Percentiles rank a stretch among this genome's conserved stretches.
These are phyloP conservation scores for Drosophila repleta DNA, from an alignment of 1,140 invertebrate genomes.

Conservation along the genomic window DNA sequence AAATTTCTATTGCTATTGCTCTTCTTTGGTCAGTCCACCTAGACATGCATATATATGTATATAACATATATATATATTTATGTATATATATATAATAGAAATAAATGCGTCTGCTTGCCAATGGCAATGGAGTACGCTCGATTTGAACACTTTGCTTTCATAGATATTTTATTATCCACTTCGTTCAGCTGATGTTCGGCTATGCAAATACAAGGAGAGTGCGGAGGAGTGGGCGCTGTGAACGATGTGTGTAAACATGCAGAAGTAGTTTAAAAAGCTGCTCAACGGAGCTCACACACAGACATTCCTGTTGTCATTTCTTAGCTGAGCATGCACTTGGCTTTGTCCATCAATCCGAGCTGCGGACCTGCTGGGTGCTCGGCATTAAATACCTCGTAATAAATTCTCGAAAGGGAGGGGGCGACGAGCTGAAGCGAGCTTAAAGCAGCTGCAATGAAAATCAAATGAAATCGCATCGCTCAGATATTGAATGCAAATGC, in stretches of 20 bases:
- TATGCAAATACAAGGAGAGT: neutral
- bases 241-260: neutral
- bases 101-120: too few relatives aligned
- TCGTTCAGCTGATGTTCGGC: neutral
- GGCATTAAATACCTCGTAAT: neutral
- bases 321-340: neutral
- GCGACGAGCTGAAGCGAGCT: neutral
- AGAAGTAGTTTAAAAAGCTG: neutral
- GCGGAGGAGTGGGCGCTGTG: neutral
- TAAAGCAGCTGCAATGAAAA: neutral
- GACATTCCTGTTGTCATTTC: too few relatives aligned
- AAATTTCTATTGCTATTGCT: too few relatives aligned
- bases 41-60: too few relatives aligned
- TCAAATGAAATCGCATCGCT: slow-evolving; percentile 10
- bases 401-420: neutral
- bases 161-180: neutral
- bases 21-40: too few relatives aligned
- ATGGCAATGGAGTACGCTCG: neutral
- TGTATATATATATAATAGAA: neutral
- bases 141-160: neutral
- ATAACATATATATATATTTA: neutral
- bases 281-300: neutral
- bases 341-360: neutral
- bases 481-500: neutral
- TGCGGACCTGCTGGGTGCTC: neutral